Evolutionary conservation across 1,140 invertebrate genomes (phyloP).

Genomic region (Schmidtea mediterranea): DNA sequence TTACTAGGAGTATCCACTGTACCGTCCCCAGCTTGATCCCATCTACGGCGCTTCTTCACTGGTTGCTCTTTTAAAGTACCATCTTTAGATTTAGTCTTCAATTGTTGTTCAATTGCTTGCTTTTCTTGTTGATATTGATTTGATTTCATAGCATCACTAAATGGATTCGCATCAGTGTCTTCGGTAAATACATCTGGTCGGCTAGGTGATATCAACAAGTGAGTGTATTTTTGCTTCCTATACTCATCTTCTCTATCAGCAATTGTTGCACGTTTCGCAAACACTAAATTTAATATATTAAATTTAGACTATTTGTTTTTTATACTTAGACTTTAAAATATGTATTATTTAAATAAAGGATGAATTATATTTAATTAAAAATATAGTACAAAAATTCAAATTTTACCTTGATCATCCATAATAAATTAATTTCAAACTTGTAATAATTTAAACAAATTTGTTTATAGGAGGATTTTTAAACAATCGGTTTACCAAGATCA

Average conservation of each 20-base stretch:
- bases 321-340: too few relatives aligned
- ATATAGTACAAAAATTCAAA: too few relatives aligned
- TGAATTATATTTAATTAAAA: too few relatives aligned
- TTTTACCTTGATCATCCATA: too few relatives aligned
- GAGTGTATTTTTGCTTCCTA: background rate
- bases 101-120: background rate
- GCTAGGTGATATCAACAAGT: background rate
- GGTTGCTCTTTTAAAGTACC: background rate
- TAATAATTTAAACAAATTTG: too few relatives aligned
- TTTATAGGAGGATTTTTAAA: too few relatives aligned
- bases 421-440: too few relatives aligned
- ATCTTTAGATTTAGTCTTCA: background rate
- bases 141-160: background rate
- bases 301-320: too few relatives aligned
- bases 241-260: slow-evolving; percentile 4
- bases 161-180: background rate
- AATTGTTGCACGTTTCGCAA: background rate
- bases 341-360: too few relatives aligned
- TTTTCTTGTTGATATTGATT: background rate
- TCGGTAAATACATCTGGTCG: background rate
- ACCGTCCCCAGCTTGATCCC: background rate
- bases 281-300: too few relatives aligned
- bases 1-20: background rate
- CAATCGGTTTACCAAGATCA: too few relatives aligned
- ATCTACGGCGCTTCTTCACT: background rate